Conservation (phyloP, 23 tunicate genomes). For the Styela clava region DNA sequence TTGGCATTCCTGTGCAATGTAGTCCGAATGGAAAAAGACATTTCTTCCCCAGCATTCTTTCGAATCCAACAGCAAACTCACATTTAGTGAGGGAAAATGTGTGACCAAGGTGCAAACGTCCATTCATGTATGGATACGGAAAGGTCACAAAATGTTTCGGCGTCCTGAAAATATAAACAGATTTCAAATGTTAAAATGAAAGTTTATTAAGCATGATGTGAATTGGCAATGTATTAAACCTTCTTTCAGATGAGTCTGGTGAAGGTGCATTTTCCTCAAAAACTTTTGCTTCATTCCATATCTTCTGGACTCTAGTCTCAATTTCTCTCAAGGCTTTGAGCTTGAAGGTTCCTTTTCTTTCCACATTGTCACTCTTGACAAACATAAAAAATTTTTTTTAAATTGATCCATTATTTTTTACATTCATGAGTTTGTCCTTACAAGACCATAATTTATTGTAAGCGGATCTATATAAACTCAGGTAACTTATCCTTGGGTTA, state of each 20-base stretch:
- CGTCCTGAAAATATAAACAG: constrained; percentile 7
- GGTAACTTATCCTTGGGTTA: too few relatives aligned
- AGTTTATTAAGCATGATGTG: too few relatives aligned
- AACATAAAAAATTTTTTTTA: too few relatives aligned
- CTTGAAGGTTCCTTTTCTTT: constrained; percentile 91
- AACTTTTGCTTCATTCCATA: constrained; percentile 82
- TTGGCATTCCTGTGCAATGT: constrained; percentile 99
- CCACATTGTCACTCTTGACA: constrained; percentile 33
- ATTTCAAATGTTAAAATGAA: too few relatives aligned
- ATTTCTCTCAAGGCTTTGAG: constrained; percentile 55
- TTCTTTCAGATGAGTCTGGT: constrained; percentile 50
- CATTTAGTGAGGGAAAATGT: constrained; percentile 91
- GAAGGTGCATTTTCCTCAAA: constrained; percentile 95
- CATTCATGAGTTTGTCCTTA: too few relatives aligned
- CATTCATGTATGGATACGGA: constrained; percentile 99
- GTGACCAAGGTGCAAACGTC: constrained; percentile 98
- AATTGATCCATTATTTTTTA: too few relatives aligned
- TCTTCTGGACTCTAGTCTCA: constrained; percentile 73
- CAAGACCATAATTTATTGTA: too few relatives aligned
- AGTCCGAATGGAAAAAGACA: constrained; percentile 93
- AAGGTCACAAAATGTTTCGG: constrained; percentile 82
- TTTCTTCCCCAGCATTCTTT: constrained; percentile 89
- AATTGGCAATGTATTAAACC: constrained; percentile 22
- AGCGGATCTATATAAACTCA: too few relatives aligned
- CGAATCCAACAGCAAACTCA: constrained; percentile 97